Conservation (phyloP, 2,113 vertebrate species). For the Phoenicopterus ruber region DNA sequence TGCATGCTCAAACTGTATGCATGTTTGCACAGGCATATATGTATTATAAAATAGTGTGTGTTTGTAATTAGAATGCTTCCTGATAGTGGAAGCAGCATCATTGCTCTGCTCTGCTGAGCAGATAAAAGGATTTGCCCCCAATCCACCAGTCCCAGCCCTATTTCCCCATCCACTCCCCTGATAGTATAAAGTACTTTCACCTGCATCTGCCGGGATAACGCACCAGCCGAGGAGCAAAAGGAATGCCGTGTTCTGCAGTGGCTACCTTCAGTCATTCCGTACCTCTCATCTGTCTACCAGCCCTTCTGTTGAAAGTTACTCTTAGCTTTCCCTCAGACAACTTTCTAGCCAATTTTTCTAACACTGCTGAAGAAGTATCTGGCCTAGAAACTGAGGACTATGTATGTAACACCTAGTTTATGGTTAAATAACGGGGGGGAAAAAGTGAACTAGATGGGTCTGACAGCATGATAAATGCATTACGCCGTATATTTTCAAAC, state of each 20-base stretch:
- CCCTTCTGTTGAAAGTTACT: neutral
- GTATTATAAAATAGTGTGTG: neutral
- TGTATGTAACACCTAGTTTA: rapidly evolving
- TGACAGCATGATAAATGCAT: neutral
- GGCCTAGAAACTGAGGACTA: neutral
- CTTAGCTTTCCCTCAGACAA: neutral
- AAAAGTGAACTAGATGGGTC: neutral
- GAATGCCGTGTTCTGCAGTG: neutral
- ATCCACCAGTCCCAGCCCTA: neutral
- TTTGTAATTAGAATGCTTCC: neutral
- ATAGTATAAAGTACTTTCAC: neutral
- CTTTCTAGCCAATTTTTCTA: neutral
- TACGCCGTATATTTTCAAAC: neutral
- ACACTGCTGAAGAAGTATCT: neutral
- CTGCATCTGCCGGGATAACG: neutral
- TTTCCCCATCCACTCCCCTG: neutral
- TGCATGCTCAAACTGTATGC: neutral
- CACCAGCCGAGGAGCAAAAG: neutral
- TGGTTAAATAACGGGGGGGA: rapidly evolving
- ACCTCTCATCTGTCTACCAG: neutral
- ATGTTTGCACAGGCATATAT: neutral
- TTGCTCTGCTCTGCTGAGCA: neutral
- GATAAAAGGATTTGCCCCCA: neutral
- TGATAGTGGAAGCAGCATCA: neutral
- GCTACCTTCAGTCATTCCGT: neutral